phyloP scores from a whole-genome alignment of 2,113 vertebrate species.

The Protobothrops flavoviridis region DNA sequence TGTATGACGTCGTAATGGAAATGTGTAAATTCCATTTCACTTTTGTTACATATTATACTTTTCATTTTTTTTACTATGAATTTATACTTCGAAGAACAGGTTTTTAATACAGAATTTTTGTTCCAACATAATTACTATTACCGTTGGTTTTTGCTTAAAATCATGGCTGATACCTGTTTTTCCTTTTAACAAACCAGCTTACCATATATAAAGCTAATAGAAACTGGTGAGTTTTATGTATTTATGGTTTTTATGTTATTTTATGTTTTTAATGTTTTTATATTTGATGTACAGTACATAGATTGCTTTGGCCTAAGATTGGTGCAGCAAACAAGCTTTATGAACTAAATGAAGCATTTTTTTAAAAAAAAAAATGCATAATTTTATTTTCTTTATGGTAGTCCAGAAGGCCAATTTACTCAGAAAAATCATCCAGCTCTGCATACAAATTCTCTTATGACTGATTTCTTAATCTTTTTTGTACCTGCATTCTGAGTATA shows the following conservation, averaged over 20 bases:
- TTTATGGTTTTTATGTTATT: neutral
- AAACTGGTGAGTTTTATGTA: neutral
- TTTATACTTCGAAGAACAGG: constrained; percentile 53
- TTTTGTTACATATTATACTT: neutral
- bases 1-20: constrained; percentile 48
- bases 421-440: neutral
- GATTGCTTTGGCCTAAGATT: neutral
- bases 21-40: constrained; percentile 26
- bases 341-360: neutral
- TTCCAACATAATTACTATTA: constrained; percentile 30
- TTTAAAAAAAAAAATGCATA: neutral
- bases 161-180: constrained; percentile 25
- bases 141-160: constrained; percentile 34
- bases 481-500: constrained; percentile 29
- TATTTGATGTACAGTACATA: neutral
- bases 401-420: neutral
- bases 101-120: constrained; percentile 39
- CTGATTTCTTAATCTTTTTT: constrained; percentile 22
- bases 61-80: constrained; percentile 45
- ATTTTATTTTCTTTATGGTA: neutral
- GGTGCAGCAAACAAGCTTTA: neutral
- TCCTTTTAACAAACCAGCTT: neutral
- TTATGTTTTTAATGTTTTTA: neutral
- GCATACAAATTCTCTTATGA: constrained; percentile 16
- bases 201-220: neutral